Base-by-base conservation (phyloP, 2,797 vertebrate genomes). In the Threskiornis aethiopicus region DNA sequence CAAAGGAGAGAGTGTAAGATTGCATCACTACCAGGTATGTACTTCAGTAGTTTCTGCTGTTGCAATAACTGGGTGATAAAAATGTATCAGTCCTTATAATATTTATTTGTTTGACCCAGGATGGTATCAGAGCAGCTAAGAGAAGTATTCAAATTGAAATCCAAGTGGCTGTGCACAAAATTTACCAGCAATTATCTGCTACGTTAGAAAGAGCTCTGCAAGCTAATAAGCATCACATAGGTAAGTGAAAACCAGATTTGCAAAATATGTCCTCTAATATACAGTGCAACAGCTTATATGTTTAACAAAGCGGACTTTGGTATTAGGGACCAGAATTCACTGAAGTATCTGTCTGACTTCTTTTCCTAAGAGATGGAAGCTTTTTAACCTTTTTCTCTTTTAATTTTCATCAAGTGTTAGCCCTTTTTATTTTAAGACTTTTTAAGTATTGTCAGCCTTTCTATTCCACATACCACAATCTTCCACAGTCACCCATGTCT, bases 191-290 rank as follows among this genome's bases (percentile, higher is more conserved):
- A 5, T 98, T 99, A 52, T 99, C 99, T 37, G 99, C 99, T 77
- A 99, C 99, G 0, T 97, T 99, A 95, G 99, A 99, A 97, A 98
- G 99, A 98, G 99, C 99, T 14, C 98, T 99, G 71, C 99, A 99
- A 96, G 99, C 99, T 55, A 99, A 99, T 97, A 99, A 99, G 61
- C 99, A 99, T 96, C 99, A 99, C 95, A 99, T 99, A 92, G 99
- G 99, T 99, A 97, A 98, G 98, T 93, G 78, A 87, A 86, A 77
- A 59, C 28, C 13, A 61, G 37, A 42, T 87, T 67, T 87, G 22
- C 39, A 67, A 80, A 64, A 5, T 24, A 37, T 4, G 8, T 67
- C 57, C 44, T 59, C 20, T 69, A 5, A 44, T 42, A 19, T 1
- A n/a, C 12, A 47, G 16, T 76, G 25, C 20, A 80, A 33, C 29